Conservation (phyloP, 2,113 vertebrate species). For the Clarias gariepinus region DNA sequence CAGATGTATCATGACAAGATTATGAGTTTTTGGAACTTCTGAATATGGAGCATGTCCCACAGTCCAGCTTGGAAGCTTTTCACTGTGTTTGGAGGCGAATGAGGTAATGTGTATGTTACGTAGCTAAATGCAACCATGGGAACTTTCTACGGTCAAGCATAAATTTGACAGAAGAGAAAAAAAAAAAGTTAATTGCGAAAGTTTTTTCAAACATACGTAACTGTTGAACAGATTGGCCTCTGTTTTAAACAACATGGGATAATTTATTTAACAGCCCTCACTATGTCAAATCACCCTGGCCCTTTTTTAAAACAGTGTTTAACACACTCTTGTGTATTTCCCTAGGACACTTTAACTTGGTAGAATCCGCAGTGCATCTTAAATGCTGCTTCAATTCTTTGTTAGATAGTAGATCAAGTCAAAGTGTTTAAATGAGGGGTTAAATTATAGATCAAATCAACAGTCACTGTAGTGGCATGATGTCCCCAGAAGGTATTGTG, state of each 20-base stretch:
- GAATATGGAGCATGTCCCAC: background rate
- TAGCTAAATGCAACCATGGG: background rate
- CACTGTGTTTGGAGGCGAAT: background rate
- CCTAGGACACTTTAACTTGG: background rate
- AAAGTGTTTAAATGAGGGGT: background rate
- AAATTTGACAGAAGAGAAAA: background rate
- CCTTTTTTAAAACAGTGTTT: background rate
- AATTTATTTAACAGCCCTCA: background rate
- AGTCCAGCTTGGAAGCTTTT: background rate
- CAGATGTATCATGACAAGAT: constrained; percentile 17
- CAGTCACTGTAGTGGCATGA: background rate
- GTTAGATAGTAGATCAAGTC: background rate
- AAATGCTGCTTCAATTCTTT: background rate
- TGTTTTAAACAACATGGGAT: background rate
- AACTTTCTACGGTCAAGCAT: background rate
- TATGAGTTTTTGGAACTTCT: constrained; percentile 4
- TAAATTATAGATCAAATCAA: background rate
- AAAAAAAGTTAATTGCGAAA: too few species aligned
- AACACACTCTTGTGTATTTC: background rate
- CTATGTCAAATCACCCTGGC: background rate
- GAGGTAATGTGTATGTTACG: background rate
- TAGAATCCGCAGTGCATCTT: background rate
- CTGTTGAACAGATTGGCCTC: background rate
- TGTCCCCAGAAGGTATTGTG: background rate
- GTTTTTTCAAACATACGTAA: background rate